These are phyloP conservation scores for Timandra comae DNA, from an alignment of 2,888 invertebrate species.

Conservation along the genomic window DNA sequence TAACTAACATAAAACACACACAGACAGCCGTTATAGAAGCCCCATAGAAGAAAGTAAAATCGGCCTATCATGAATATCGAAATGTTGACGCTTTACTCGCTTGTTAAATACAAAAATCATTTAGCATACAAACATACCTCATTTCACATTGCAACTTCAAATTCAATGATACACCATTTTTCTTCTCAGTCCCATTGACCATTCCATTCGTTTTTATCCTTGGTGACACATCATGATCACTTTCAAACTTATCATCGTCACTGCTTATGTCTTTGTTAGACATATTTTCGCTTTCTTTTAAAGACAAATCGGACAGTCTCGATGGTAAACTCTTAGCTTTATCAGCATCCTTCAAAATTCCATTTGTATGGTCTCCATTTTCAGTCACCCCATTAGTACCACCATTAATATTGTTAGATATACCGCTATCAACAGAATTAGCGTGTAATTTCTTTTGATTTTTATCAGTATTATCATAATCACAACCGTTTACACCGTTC, in stretches of 20 bases:
- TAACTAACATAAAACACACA: no score
- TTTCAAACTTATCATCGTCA: constrained; percentile 60
- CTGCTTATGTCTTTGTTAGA: constrained; percentile 48
- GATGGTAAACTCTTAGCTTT: constrained; percentile 44
- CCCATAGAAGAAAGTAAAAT: no score
- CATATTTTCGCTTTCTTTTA: constrained; percentile 51
- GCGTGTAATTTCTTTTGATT: constrained; percentile 51
- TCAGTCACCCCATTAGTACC: constrained; percentile 31
- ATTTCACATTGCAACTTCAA: constrained; percentile 65
- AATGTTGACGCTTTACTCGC: no score
- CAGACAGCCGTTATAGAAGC: no score
- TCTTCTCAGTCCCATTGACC: constrained; percentile 42
- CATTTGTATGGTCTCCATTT: constrained; percentile 22
- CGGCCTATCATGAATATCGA: no score
- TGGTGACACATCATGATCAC: constrained; percentile 52
- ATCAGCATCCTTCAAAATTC: constrained; percentile 32
- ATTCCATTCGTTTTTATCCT: constrained; percentile 37
- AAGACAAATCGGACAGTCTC: constrained; percentile 53
- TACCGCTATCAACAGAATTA: constrained; percentile 66
- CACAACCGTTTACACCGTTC: constrained; percentile 30
- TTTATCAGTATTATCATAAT: constrained; percentile 33
- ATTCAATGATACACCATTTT: constrained; percentile 61
- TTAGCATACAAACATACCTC: constrained; percentile 46
- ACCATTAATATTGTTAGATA: constrained; percentile 53
- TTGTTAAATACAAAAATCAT: no score